These are phyloP conservation scores for Axis porcinus DNA, from an alignment of 2,113 vertebrate genomes.

Conservation along the genomic window DNA sequence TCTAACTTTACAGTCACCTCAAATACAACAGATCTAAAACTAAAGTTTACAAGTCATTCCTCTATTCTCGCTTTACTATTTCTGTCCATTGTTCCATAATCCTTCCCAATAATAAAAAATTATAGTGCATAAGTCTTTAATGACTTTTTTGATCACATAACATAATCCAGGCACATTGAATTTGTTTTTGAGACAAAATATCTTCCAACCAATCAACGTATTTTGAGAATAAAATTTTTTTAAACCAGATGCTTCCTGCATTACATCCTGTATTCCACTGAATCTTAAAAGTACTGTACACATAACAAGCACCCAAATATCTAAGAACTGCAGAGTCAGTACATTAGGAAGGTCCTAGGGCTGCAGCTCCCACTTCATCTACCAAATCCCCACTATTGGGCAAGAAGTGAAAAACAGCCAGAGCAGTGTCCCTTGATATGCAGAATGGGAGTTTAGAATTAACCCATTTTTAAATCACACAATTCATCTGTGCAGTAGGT, in stretches of 20 bases:
- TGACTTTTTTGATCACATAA: neutral
- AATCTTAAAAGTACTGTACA: neutral
- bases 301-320: neutral
- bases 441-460: neutral
- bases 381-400: neutral
- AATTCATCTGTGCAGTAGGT: neutral
- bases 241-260: neutral
- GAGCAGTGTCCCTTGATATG: neutral
- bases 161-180: neutral
- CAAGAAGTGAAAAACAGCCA: neutral
- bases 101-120: slow-evolving; percentile 19
- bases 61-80: slow-evolving; percentile 20
- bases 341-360: neutral
- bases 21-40: neutral
- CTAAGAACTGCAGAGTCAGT: neutral
- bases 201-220: slow-evolving; percentile 22
- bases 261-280: neutral
- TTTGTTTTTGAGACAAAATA: slow-evolving; percentile 3
- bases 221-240: neutral
- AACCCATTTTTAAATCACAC: neutral
- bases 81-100: slow-evolving; percentile 11
- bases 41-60: neutral
- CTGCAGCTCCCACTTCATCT: neutral
- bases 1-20: neutral
- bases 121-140: neutral